These are phyloP conservation scores for Cirrhinus mrigala DNA, from an alignment of 2,797 vertebrate species.

Conservation along the genomic window DNA sequence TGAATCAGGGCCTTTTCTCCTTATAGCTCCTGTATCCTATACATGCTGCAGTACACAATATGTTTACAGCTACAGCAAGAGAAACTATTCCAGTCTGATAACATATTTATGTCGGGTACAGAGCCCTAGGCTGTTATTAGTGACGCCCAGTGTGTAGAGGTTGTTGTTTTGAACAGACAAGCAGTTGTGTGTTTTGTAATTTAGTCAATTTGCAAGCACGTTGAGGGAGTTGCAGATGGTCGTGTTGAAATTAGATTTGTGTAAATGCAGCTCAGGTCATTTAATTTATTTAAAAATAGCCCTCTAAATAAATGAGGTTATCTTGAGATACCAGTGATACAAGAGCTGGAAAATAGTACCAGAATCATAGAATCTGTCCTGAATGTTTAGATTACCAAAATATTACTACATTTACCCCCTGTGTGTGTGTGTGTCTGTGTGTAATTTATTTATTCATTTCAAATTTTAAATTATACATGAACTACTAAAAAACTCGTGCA, in stretches of 20 bases:
- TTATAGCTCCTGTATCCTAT: neutral
- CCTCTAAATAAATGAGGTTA: neutral
- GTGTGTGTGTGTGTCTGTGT: too few relatives aligned
- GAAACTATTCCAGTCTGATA: neutral
- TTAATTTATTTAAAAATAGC: neutral
- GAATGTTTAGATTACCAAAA: neutral
- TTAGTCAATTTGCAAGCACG: neutral
- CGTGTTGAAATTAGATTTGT: neutral
- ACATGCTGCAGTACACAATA: neutral
- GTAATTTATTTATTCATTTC: neutral
- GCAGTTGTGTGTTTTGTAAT: neutral
- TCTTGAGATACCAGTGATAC: neutral
- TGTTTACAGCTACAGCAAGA: neutral
- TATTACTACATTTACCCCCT: too few relatives aligned
- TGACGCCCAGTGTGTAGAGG: neutral
- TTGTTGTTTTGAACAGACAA: constrained; percentile 7
- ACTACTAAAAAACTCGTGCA: neutral
- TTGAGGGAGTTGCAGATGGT: neutral
- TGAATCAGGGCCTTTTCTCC: neutral
- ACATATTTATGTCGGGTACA: neutral
- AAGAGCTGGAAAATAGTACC: neutral
- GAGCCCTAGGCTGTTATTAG: neutral
- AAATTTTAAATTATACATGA: neutral
- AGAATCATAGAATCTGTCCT: neutral
- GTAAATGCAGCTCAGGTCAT: neutral